A percentile compares a stretch with the other conserved stretches of the same genome.
Conservation (phyloP, 2,888 invertebrate species). For the Tenthredo amoena region DNA sequence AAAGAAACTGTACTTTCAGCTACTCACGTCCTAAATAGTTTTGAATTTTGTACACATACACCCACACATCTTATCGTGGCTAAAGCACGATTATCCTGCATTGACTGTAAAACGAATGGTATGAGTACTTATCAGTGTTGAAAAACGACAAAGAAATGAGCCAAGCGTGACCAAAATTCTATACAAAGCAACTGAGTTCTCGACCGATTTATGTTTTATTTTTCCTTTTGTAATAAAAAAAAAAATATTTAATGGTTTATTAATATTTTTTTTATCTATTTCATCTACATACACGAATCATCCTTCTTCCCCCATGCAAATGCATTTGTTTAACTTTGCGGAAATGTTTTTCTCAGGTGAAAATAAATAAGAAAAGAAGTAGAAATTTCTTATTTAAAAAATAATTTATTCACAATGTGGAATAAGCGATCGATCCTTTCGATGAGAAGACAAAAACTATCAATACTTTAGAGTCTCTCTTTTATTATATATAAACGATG, state of each 20-base stretch:
- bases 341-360: neutral
- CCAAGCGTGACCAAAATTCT: conserved; percentile 22
- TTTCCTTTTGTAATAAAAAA: conserved; percentile 21
- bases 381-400: neutral
- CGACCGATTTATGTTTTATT: neutral
- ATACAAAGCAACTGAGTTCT: neutral
- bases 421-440: neutral
- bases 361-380: neutral
- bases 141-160: neutral
- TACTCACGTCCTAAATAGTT: neutral
- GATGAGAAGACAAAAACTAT: neutral
- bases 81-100: neutral
- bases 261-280: neutral
- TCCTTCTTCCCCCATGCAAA: neutral
- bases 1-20: too few species aligned
- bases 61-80: neutral
- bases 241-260: neutral
- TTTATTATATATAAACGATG: neutral
- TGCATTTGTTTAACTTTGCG: neutral
- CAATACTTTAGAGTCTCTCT: neutral
- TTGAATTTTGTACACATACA: neutral
- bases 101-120: neutral
- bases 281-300: neutral
- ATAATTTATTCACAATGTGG: neutral
- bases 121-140: neutral